Base-by-base conservation (phyloP, 2,888 invertebrate species). In the Strigamia transsilvanica region DNA sequence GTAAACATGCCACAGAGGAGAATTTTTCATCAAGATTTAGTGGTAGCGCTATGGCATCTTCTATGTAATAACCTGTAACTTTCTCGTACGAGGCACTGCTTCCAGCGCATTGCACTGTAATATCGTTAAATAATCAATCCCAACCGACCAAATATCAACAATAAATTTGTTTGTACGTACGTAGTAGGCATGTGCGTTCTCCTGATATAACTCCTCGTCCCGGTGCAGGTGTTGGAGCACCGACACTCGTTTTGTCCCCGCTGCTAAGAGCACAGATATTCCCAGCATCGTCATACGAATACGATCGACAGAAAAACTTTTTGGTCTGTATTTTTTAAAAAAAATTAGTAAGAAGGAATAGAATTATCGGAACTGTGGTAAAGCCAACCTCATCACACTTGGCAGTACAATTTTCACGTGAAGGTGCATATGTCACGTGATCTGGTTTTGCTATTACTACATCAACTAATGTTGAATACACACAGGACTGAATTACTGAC, bases 61-160 rank as follows among this genome's bases (percentile, higher is more conserved):
- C 84, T 15, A 89, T 86, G 51, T 88, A 87, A 84, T 87, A 87
- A 2, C 88, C 88, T 2, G 88, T 88, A 38, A 89, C 87, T 84
- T 89, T 89, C 84, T 89, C 89, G 84, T 88, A 89, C 5, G 89
- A 88, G 84, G 89, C 88, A 23, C 88, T 85, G 9, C 88, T 89
- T 56, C 87, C 87, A 77, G 88, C 88, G 85, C 89, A 89, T 84
- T 87, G 87, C 84, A 88, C 88, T 88, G 32, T 32, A 51, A n/a
- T 27, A 27, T 27, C 27, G 27, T 27, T 23, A 80, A 42, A 80
- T 3, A 80, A 51, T 27, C 10, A 73, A 32, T 13, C 12, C 13
- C 12, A 56, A 56, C 10, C 13, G 12, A 23, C 5, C 10, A 66
- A 21, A 23, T 66, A 21, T 7, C 7, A 66, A 18, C 12, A 23